Evolutionary conservation across 2,888 invertebrate species (phyloP).

Genomic region (Seira sanloemensis): DNA sequence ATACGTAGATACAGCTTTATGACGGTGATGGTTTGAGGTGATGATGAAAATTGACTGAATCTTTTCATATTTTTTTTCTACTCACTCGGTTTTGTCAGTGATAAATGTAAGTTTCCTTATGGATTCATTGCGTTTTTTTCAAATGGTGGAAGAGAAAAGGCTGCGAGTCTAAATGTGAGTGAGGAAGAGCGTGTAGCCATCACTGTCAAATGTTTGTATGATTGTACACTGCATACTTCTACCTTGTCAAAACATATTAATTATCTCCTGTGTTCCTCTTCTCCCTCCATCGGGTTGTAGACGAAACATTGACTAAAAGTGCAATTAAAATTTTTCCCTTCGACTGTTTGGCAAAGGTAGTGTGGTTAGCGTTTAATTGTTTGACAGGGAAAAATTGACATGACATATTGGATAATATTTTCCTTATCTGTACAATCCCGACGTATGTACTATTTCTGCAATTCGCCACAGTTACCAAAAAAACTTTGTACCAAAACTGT

Average conservation of each 20-base stretch:
- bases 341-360: neutral
- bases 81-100: conserved; percentile 51
- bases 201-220: neutral
- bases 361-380: conserved; percentile 46
- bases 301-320: neutral
- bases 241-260: conserved; percentile 60
- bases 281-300: neutral
- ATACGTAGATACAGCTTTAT: neutral
- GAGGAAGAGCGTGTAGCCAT: neutral
- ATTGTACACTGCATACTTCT: conserved; percentile 7
- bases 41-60: conserved; percentile 44
- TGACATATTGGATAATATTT: conserved; percentile 34
- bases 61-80: conserved; percentile 41
- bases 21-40: neutral
- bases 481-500: too few species aligned
- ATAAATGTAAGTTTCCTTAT: conserved; percentile 39
- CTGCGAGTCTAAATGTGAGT: too few species aligned
- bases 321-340: conserved; percentile 10
- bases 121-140: neutral
- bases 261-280: conserved; percentile 30
- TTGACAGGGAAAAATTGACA: conserved; percentile 58
- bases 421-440: too few species aligned
- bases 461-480: too few species aligned
- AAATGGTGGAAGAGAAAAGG: conserved; percentile 5
- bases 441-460: too few species aligned